Evolutionary conservation across 2,113 vertebrate species (phyloP).

Genomic region (Synchiropus splendidus): DNA sequence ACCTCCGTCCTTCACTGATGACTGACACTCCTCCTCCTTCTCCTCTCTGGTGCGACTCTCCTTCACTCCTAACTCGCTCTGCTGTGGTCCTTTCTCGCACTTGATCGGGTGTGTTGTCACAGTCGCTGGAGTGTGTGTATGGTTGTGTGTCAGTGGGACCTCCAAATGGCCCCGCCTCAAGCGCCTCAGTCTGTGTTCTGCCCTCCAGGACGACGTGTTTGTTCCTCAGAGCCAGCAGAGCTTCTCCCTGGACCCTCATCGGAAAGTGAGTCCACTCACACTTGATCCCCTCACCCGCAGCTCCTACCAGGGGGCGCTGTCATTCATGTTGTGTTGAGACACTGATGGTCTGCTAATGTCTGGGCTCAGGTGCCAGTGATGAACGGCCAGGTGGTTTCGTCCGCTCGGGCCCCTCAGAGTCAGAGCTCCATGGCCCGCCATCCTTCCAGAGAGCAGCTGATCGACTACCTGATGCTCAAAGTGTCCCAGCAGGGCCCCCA

Average conservation of each 20-base stretch:
- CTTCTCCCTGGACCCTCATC: slow-evolving; percentile 75
- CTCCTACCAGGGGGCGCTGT: background rate
- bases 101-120: too few species aligned
- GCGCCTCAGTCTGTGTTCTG: slow-evolving; percentile 7
- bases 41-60: too few species aligned
- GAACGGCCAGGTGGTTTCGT: slow-evolving; percentile 87
- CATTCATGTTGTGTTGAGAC: too few species aligned
- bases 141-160: too few species aligned
- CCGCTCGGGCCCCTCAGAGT: slow-evolving; percentile 75
- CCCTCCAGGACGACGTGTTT: slow-evolving; percentile 78
- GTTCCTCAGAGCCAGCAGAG: slow-evolving; percentile 72
- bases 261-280: slow-evolving; percentile 72
- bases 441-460: slow-evolving; percentile 92
- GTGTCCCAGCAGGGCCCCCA: slow-evolving; percentile 78
- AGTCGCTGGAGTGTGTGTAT: too few species aligned
- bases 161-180: too few species aligned
- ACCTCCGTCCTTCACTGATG: too few species aligned
- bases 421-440: slow-evolving; percentile 79
- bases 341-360: background rate
- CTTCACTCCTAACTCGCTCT: too few species aligned
- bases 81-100: too few species aligned
- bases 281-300: too few species aligned
- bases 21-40: too few species aligned
- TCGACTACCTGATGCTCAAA: slow-evolving; percentile 95
- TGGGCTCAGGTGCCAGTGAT: slow-evolving; percentile 86